Conservation (phyloP, 1,140 invertebrate genomes). For the Lucilia sericata region DNA sequence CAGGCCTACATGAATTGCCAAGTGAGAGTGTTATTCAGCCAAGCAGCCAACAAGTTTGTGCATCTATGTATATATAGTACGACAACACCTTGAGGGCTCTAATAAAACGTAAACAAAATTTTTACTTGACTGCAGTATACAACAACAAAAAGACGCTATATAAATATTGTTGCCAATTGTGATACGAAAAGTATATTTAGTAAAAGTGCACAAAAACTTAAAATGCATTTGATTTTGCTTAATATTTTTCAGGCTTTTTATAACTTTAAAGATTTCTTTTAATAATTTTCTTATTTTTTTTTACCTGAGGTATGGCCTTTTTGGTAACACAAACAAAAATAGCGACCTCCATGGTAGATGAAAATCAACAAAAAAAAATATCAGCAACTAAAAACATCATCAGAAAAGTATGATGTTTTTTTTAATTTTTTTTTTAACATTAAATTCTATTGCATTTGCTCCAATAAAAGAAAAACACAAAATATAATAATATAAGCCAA, state of each 20-base stretch:
- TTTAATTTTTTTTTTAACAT: no score
- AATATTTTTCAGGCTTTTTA: not conserved
- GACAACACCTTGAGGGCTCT: conserved; percentile 12
- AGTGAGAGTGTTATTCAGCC: not conserved
- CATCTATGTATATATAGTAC: not conserved
- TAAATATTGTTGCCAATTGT: not conserved
- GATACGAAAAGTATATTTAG: not conserved
- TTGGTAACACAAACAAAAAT: not conserved
- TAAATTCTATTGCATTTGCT: no score
- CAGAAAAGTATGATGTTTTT: no score
- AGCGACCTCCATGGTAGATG: not conserved
- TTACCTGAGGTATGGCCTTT: not conserved
- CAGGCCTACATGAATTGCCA: conserved; percentile 19
- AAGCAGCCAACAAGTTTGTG: not conserved
- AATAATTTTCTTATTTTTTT: not conserved
- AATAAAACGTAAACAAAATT: conserved; percentile 15
- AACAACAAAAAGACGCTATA: not conserved
- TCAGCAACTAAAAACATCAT: no score
- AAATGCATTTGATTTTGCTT: not conserved
- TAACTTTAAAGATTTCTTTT: not conserved
- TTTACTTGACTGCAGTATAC: not conserved
- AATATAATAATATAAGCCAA: no score
- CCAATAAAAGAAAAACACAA: no score
- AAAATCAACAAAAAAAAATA: not conserved
- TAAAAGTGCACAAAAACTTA: not conserved